Conservation (phyloP, 1,140 invertebrate genomes). For the Mya arenaria region DNA sequence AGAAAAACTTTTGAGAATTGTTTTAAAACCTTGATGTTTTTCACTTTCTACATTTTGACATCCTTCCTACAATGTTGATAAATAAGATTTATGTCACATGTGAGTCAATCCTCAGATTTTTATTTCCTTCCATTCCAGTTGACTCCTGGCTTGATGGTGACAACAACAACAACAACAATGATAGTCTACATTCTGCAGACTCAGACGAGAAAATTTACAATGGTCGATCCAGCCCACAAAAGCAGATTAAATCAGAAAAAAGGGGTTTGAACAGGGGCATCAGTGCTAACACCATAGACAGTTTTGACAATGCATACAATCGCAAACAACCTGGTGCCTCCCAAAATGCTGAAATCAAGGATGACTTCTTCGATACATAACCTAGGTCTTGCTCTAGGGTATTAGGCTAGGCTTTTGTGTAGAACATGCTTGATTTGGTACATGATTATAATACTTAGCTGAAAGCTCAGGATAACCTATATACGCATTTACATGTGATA, state of each 20-base stretch:
- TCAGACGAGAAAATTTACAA: slow-evolving; percentile 63
- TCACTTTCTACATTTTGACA: too few relatives aligned
- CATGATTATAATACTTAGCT: too few relatives aligned
- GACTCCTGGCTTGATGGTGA: slow-evolving; percentile 66
- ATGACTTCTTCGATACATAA: slow-evolving; percentile 72
- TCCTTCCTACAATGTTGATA: too few relatives aligned
- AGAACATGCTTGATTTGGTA: too few relatives aligned
- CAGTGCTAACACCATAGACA: slow-evolving; percentile 62
- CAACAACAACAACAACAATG: slow-evolving; percentile 51
- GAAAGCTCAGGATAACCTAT: too few relatives aligned
- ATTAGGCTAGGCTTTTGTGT: too few relatives aligned
- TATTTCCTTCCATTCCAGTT: slow-evolving; percentile 41
- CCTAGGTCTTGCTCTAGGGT: neutral
- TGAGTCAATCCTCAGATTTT: too few relatives aligned
- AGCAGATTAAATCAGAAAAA: neutral
- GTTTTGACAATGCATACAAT: slow-evolving; percentile 65
- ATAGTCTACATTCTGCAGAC: slow-evolving; percentile 26
- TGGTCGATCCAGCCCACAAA: slow-evolving; percentile 57
- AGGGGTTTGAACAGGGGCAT: slow-evolving; percentile 5
- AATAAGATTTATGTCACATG: too few relatives aligned
- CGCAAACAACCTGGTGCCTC: slow-evolving; percentile 57
- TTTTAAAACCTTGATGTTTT: too few relatives aligned
- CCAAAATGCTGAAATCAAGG: slow-evolving; percentile 33
- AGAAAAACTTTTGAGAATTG: too few relatives aligned
- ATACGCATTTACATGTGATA: too few relatives aligned